phyloP scores from a whole-genome alignment of 1,140 invertebrate species.

The Tetraneura akinire region DNA sequence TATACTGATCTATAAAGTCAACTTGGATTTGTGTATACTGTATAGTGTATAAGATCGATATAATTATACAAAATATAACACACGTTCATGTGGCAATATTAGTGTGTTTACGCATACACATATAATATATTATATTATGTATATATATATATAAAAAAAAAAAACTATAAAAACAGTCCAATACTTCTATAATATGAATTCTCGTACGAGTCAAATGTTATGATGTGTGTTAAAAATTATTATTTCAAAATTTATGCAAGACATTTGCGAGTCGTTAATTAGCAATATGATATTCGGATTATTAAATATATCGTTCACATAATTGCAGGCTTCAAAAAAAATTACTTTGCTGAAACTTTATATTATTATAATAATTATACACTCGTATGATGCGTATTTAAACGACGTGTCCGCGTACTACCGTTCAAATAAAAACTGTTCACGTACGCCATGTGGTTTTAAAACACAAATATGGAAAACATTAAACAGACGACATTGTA shows the following conservation, averaged over 20 bases:
- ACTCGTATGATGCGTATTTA: background rate
- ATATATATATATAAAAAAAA: too few species aligned
- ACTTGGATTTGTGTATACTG: too few species aligned
- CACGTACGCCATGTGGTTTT: background rate
- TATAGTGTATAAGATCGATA: too few species aligned
- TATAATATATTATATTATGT: too few species aligned
- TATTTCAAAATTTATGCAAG: background rate
- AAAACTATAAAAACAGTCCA: too few species aligned
- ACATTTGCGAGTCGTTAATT: background rate
- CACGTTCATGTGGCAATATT: too few species aligned
- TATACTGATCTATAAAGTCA: too few species aligned
- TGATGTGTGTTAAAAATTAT: too few species aligned
- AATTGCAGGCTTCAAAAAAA: constrained; percentile 17
- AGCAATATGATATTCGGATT: constrained; percentile 5
- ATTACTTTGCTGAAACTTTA: background rate
- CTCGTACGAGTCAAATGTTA: too few species aligned
- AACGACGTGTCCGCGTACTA: background rate
- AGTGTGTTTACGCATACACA: too few species aligned
- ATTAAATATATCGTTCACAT: background rate
- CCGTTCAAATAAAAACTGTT: background rate
- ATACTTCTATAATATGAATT: too few species aligned
- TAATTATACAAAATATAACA: too few species aligned
- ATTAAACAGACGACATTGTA: background rate
- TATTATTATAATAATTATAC: background rate
- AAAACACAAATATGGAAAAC: background rate